phyloP scores from a whole-genome alignment of 2,888 invertebrate genomes.

The Zonitis immaculata region DNA sequence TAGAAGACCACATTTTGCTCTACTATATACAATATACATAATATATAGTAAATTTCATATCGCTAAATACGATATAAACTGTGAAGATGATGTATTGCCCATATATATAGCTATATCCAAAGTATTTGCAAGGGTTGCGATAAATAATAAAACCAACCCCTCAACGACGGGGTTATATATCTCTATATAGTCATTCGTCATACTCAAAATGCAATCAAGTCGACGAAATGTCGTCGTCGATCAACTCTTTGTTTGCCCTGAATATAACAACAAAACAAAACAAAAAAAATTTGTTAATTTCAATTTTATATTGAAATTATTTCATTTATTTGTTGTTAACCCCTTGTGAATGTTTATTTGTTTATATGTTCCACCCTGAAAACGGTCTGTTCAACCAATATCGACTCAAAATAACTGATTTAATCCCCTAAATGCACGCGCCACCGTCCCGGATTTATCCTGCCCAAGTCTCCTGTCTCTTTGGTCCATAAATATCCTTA shows the following conservation, averaged over 20 bases:
- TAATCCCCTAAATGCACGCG: slow-evolving; percentile 36
- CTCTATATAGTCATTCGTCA: slow-evolving; percentile 48
- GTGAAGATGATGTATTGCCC: slow-evolving; percentile 20
- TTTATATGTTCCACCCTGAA: no score
- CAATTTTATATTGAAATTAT: no score
- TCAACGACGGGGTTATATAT: slow-evolving; percentile 18
- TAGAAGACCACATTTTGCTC: neutral
- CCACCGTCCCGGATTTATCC: slow-evolving; percentile 33
- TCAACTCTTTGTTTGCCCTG: slow-evolving; percentile 29
- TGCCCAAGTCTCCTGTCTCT: slow-evolving; percentile 18
- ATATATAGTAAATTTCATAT: slow-evolving; percentile 17
- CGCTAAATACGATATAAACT: slow-evolving; percentile 20
- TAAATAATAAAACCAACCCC: slow-evolving; percentile 32
- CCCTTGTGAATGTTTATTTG: no score
- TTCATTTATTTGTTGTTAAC: no score
- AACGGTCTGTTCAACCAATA: slow-evolving; percentile 12
- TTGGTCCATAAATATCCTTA: slow-evolving; percentile 32
- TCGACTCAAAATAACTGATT: slow-evolving; percentile 31
- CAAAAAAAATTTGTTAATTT: no score
- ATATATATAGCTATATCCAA: no score
- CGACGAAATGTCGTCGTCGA: slow-evolving; percentile 34
- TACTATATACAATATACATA: no score
- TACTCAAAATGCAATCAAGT: slow-evolving; percentile 47
- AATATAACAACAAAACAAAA: no score
- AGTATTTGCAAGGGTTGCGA: slow-evolving; percentile 20